Base-by-base conservation (phyloP, 2,888 invertebrate genomes). In the Harpalus rufipes region DNA sequence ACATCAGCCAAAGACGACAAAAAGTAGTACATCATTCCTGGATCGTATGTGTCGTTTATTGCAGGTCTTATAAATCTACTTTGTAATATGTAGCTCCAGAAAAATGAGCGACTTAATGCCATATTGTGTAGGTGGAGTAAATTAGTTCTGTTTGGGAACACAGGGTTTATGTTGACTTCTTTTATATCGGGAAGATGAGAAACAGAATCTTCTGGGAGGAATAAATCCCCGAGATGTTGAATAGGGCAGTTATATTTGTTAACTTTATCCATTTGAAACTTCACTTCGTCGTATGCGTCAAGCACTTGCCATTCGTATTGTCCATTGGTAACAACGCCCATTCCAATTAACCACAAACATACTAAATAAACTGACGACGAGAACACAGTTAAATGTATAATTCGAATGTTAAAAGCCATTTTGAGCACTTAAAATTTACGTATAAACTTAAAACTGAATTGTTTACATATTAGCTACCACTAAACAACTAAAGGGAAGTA, bases 21-120 rank as follows among this genome's bases (percentile, higher is more conserved):
- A 90, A 98, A 98, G 89, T 98, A 98, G 89, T 99, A 99, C 97
- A 98, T 97, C 95, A 99, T 97, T 81, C 99, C 99, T 0, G 99
- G 99, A 91, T 99, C 98, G 88, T 97, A 97, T 0, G 97, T 97
- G 88, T 97, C 97, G 89, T 97, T 97, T 21, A 96, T 97, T 0
- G 96, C 97, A 0, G 97, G 97, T 39, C 97, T 92, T 87, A 97
- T 97, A 88, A 97, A 97, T 86, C 98, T 87, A 32, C 97, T 96
- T 90, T 98, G 98, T 0, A 98, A 93, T 85, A 98, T 97, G 88
- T 97, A 98, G 90, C 97, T 97, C 96, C 97, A 98, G 91, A 97
- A 99, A 91, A 98, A 99, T 0, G 98, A 97, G 87, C 99, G 92
- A 90, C 96, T 98, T 90, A 98, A 92, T n/a, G 98, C 99, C 95